Percentiles rank a stretch among this genome's conserved stretches.
phyloP scores from a whole-genome alignment of 2,888 invertebrate genomes.

The Sipunculus nudus region DNA sequence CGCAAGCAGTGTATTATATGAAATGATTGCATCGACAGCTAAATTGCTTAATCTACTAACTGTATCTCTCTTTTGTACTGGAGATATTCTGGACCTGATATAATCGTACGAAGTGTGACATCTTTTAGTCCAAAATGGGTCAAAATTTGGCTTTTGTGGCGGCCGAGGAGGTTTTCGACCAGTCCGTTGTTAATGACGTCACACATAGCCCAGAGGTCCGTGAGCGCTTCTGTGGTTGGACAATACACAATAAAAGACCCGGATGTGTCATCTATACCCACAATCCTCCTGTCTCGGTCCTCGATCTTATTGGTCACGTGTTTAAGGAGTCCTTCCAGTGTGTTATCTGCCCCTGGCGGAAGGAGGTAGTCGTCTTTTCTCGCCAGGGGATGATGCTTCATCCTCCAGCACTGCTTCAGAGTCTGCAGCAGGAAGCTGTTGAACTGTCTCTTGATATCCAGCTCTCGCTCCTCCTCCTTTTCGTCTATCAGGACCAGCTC shows the following conservation, averaged over 20 bases:
- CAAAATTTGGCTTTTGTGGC: slow-evolving; percentile 2
- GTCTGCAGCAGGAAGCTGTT: slow-evolving; percentile 25
- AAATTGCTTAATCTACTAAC: too few relatives aligned
- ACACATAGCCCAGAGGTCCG: slow-evolving; percentile 40
- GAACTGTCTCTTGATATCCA: slow-evolving; percentile 16
- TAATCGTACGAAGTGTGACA: slow-evolving; percentile 4
- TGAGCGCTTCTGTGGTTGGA: slow-evolving; percentile 33
- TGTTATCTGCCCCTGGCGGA: slow-evolving; percentile 23
- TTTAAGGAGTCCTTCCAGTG: slow-evolving; percentile 23
- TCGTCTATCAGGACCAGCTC: slow-evolving; percentile 5
- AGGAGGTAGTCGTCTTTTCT: slow-evolving; percentile 23
- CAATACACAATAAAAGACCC: slow-evolving; percentile 36
- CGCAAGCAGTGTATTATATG: too few relatives aligned
- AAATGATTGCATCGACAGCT: too few relatives aligned
- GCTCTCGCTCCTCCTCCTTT: slow-evolving; percentile 29
- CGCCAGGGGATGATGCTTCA: slow-evolving; percentile 39
- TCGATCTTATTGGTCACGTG: slow-evolving; percentile 32
- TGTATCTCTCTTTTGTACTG: slow-evolving; percentile 20
- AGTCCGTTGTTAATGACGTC: slow-evolving; percentile 33
- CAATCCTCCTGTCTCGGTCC: slow-evolving; percentile 32
- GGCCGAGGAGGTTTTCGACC: slow-evolving; percentile 8
- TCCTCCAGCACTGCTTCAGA: slow-evolving; percentile 38
- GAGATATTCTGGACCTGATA: slow-evolving; percentile 29
- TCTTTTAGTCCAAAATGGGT: background rate
- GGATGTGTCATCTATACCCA: slow-evolving; percentile 31